Conservation (phyloP, 53 echinoderm and acorn worm species). For the Henricia sp. region DNA sequence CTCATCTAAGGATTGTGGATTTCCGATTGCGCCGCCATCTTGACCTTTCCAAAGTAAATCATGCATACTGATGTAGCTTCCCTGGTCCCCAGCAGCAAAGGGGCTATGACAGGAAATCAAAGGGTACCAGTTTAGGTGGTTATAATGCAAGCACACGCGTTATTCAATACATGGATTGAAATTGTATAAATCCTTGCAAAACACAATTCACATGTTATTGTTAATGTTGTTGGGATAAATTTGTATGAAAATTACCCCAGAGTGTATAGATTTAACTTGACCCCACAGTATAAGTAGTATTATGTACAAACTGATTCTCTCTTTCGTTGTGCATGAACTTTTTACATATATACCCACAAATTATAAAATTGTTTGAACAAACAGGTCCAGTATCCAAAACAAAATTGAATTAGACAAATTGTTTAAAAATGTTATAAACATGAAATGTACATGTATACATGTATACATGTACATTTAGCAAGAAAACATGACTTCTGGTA, state of each 20-base stretch:
- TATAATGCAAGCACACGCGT: not conserved
- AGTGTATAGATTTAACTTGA: not conserved
- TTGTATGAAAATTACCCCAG: not conserved
- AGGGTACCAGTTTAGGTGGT: conserved; percentile 3
- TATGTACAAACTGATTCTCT: not conserved
- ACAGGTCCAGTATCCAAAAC: no score
- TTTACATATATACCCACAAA: not conserved
- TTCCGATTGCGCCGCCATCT: conserved; percentile 34
- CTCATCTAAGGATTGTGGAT: conserved; percentile 4
- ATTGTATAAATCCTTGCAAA: not conserved
- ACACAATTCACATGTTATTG: no score
- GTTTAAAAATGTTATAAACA: not conserved
- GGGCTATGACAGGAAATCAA: not conserved
- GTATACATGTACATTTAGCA: not conserved
- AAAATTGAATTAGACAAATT: not conserved
- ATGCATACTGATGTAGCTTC: conserved; percentile 42
- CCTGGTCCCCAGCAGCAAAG: not conserved
- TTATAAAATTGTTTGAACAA: no score
- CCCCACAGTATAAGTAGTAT: not conserved
- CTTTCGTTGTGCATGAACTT: not conserved
- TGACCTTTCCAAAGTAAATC: conserved; percentile 46
- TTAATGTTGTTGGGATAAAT: no score
- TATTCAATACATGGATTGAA: not conserved
- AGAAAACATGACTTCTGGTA: no score
- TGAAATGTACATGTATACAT: not conserved